Evolutionary conservation across 2,888 invertebrate genomes (phyloP), one percentile per base, ranked within the genome.

Genomic region (Colostygia pectinataria): DNA sequence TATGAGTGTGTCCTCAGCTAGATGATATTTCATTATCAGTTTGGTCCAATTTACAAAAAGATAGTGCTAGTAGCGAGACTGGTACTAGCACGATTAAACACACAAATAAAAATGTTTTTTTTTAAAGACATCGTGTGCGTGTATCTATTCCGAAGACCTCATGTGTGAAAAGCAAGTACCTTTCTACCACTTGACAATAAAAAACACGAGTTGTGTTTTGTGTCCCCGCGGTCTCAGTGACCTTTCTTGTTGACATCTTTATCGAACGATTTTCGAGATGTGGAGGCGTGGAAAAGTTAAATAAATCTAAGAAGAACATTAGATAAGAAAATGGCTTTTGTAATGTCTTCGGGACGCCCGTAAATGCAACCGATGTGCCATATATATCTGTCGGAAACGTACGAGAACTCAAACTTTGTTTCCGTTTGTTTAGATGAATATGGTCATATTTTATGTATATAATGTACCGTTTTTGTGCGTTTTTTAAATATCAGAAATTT

Each of bases 321-420:
- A 88, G 89, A 89, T 88, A 89, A 86, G 80, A 81, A 78, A 88
- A 90, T 87, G 80, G 88, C 83, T 81, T 86, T 84, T 84, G 84
- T 89, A 90, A 89, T 89, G 89, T 89, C 76, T 88, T 88, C 80
- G 84, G 86, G 85, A 83, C 77, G 85, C 76, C 60, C 86, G 86
- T 87, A 84, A 88, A 87, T 85, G 88, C 87, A 87, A 80, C 84
- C 83, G 78, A 85, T 81, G 81, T 84, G 80, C 78, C 80, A 77
- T 83, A 78, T 74, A 81, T 84, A 79, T 82, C 76, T 80, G 83
- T 80, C 76, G 64, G 59, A 63, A 71, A 77, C 78, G 77, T 77
- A 73, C 68, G 74, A 59, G 63, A 63, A 69, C 66, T 73, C 67
- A 68, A 74, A 74, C 68, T 76, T 71, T 72, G 75, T 74, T 71